Evolutionary conservation across 2,888 invertebrate genomes (phyloP), one percentile per base, ranked within the genome.

Genomic region (Rhingia campestris): DNA sequence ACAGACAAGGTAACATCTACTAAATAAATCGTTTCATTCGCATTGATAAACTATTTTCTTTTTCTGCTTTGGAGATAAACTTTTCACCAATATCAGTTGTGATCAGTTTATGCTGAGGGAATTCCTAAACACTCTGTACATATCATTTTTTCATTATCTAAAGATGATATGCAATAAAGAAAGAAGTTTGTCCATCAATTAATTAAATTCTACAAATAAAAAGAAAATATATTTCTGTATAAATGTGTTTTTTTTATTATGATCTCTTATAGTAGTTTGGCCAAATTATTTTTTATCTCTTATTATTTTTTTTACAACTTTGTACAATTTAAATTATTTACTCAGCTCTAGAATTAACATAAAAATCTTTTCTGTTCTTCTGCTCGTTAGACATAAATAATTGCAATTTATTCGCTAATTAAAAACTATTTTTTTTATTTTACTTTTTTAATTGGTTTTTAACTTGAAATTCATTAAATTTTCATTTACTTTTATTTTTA

Each of bases 231-330:
- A 0, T 54, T 75, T 81, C 81, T 81, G 81, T 81, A 81, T 81
- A 81, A 81, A 81, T 75, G 22, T 75, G 75, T 70, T 81, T 76
- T 64, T 30, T 12, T 79, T 72, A 73, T 75, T 81, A 32, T 22
- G 58, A 70, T 76, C 39, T 54, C 64, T 75, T 66, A 70, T 22
- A 54, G 61, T 81, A 81, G 33, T 81, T 81, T 81, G 81, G 81
- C 81, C 81, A 72, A 76, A 77, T 70, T 75, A 3, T 63, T 69
- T 70, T 81, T 47, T 33, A 47, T 39, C 54, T 43, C 59, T 22
- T 43, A 33, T 58, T 56, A 56, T 41, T 33, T 49, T 51, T 39
- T 75, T 51, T 37, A 33, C 35, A 58, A 12, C 22, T 73, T 63
- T 80, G 61, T 74, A 74, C 73, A 74, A 59, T 74, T 53, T 32